Evolutionary conservation across 2,797 vertebrate genomes (phyloP).

Genomic region (Protosalanx chinensis): DNA sequence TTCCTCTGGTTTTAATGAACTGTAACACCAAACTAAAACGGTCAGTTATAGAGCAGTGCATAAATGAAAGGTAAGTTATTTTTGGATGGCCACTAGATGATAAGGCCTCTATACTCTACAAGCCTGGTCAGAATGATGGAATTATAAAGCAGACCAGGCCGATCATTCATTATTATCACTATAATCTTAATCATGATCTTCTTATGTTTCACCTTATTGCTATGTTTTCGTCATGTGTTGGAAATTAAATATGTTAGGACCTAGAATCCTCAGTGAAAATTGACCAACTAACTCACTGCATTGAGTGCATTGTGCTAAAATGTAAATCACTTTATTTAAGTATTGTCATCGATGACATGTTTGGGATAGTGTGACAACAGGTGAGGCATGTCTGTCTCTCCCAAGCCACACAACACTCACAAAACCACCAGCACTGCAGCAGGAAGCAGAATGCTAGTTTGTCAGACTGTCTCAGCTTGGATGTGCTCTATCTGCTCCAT

Average conservation of each 20-base stretch:
- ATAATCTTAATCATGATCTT: background rate
- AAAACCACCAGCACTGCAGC: background rate
- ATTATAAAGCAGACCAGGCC: conserved; percentile 9
- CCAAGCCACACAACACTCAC: background rate
- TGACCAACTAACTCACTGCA: conserved; percentile 54
- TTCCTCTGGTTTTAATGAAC: conserved; percentile 51
- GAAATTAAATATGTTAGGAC: conserved; percentile 30
- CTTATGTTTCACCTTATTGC: background rate
- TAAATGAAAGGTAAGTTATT: conserved; percentile 9
- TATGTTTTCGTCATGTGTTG: conserved; percentile 20
- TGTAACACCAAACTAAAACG: conserved; percentile 24
- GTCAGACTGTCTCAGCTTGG: conserved; percentile 57
- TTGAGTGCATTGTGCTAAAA: conserved; percentile 29
- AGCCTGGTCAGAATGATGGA: background rate
- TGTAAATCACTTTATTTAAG: background rate
- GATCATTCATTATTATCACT: conserved; percentile 2
- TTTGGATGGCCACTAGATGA: background rate
- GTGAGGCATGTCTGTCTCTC: background rate
- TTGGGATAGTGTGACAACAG: background rate
- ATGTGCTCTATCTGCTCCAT: conserved; percentile 63
- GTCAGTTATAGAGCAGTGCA: background rate
- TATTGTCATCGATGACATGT: background rate
- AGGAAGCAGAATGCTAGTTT: conserved; percentile 50
- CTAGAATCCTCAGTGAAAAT: conserved; percentile 11
- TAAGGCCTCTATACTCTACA: background rate